Evolutionary conservation across 2,888 invertebrate genomes (phyloP).

Genomic region (Chorisops tibialis): DNA sequence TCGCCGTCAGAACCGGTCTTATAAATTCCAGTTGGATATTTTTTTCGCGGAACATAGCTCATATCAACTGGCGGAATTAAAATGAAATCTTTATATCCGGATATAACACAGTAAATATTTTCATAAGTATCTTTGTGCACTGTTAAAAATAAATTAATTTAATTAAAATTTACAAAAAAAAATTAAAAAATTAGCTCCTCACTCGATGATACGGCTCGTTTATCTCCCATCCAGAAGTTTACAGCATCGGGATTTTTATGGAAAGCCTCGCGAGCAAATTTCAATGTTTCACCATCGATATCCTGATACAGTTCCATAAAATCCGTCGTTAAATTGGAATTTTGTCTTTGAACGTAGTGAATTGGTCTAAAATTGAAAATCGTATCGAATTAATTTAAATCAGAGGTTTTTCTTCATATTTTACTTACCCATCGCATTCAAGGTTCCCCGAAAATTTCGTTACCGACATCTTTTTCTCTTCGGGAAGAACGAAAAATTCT

Average conservation of each 20-base stretch:
- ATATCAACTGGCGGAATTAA: conserved; percentile 77
- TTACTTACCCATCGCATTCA: conserved; percentile 56
- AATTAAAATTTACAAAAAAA: conserved; percentile 2
- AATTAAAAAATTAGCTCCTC: conserved; percentile 40
- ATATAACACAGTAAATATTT: conserved; percentile 79
- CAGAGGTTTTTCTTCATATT: too few species aligned
- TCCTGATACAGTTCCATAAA: conserved; percentile 65
- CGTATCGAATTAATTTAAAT: too few species aligned
- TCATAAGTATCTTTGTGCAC: conserved; percentile 89
- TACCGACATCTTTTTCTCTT: conserved; percentile 68
- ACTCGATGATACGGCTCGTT: conserved; percentile 78
- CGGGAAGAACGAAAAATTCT: conserved; percentile 72
- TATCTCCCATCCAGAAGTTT: conserved; percentile 86
- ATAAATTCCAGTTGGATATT: conserved; percentile 62
- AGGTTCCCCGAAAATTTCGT: conserved; percentile 63
- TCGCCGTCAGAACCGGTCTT: conserved; percentile 46
- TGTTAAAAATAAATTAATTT: conserved; percentile 45
- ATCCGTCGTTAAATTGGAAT: conserved; percentile 73
- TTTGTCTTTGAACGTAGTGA: conserved; percentile 78
- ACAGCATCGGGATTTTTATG: conserved; percentile 72
- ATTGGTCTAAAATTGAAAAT: too few species aligned
- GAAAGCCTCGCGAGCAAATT: conserved; percentile 71
- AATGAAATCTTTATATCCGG: conserved; percentile 75
- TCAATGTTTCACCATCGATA: conserved; percentile 58
- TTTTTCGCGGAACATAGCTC: conserved; percentile 68